Evolutionary conservation across 2,888 invertebrate genomes (phyloP), one percentile per base, ranked within the genome.

Genomic region (Phyllotreta cruciferae): DNA sequence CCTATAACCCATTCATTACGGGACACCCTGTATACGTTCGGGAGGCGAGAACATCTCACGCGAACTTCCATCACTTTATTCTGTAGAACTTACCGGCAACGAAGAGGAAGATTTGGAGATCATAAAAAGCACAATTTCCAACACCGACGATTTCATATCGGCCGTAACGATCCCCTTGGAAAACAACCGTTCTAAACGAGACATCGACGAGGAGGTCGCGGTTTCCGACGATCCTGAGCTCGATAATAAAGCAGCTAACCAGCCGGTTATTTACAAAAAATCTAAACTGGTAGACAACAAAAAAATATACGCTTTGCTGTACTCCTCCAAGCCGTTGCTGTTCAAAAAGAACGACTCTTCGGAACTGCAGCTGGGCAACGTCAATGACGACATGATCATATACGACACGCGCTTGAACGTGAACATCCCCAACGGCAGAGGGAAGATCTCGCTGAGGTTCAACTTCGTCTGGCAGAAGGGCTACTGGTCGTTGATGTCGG

Each of bases 401-500:
- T 73, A 75, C 6, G 74, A 75, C 47, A 75, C 71, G 6, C 66
- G 77, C 24, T 68, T 82, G 36, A 78, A 77, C 61, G 77, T 77
- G 3, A 75, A 74, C 11, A 74, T 79, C 42, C 75, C 79, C 53
- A 62, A 77, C 1, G 75, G 71, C 41, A 73, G 72, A n/a, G 71
- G 67, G 6, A 79, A 80, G 70, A 73, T 80, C 3, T 74, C 72
- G 7, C 66, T 81, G 39, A 67, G 79, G 56, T 81, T 81, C 57
- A 75, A 73, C 66, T 80, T 81, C 70, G 64, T 75, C 4, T 75
- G 74, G 72, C 63, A 75, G 66, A 70, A 71, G 47, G 77, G 78
- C 2, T 82, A 82, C 55, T 82, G 81, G 81, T 75, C 71, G 35
- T 63, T 81, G 56, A 71, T 70, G 9, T 73, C 73, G 1, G 77